A percentile compares a stretch with the other conserved stretches of the same genome.
Conservation (phyloP, 2,113 vertebrate genomes). For the Muntiacus muntjak region DNA sequence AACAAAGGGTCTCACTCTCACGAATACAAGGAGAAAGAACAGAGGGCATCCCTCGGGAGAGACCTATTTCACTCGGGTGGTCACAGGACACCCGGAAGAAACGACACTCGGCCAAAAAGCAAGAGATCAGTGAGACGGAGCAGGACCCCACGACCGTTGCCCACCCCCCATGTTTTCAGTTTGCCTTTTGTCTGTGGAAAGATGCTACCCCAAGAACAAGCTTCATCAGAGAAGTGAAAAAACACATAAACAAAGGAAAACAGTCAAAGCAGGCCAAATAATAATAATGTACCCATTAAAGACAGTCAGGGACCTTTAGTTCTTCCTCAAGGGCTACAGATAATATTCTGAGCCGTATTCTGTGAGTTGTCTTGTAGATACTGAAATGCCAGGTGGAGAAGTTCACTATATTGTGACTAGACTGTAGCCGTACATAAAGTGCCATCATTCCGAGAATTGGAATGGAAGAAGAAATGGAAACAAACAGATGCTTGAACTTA, state of each 20-base stretch:
- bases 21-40: neutral
- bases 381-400: neutral
- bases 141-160: neutral
- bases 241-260: neutral
- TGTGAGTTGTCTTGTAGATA: neutral
- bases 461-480: neutral
- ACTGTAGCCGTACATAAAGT: neutral
- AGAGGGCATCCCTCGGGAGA: neutral
- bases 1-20: too few species aligned
- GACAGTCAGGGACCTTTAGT: neutral
- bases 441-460: neutral
- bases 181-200: neutral
- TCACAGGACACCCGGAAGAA: neutral
- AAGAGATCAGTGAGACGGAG: neutral
- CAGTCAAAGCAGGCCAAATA: neutral
- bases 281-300: neutral
- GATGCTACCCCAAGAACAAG: neutral
- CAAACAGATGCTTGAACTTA: neutral
- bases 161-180: neutral
- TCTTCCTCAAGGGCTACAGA: neutral
- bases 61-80: neutral
- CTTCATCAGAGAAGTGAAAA: neutral
- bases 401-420: neutral
- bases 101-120: neutral
- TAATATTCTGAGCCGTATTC: neutral